These are phyloP conservation scores for Heliornis fulica DNA, from an alignment of 2,113 vertebrate species.

Conservation along the genomic window DNA sequence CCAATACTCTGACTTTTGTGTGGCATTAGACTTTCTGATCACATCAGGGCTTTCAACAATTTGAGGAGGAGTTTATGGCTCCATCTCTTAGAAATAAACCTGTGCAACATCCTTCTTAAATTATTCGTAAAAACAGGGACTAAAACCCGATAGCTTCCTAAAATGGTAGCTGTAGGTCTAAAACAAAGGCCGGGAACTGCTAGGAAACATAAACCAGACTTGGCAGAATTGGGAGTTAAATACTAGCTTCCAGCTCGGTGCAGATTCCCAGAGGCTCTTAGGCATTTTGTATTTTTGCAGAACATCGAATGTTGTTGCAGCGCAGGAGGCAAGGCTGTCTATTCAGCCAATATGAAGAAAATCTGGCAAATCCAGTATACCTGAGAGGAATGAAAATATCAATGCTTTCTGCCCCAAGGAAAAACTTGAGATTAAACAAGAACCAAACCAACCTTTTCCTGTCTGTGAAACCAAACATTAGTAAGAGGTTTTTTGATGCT, in stretches of 20 bases:
- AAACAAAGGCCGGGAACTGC: not conserved
- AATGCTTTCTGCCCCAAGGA: not conserved
- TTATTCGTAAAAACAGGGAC: not conserved
- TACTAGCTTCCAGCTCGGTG: not conserved
- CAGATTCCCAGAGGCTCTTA: not conserved
- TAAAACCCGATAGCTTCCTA: not conserved
- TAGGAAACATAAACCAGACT: not conserved
- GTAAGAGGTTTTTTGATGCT: not conserved
- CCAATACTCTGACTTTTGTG: not conserved
- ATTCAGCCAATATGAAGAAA: not conserved
- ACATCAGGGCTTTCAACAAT: not conserved
- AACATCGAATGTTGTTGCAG: not conserved
- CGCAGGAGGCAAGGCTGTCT: not conserved
- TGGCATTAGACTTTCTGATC: not conserved
- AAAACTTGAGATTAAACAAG: slow-evolving; percentile 9
- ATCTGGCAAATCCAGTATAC: not conserved
- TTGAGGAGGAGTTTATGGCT: not conserved
- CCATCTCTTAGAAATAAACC: not conserved
- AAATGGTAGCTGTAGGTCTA: not conserved
- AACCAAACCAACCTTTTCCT: not conserved
- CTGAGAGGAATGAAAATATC: not conserved
- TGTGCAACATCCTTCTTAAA: not conserved
- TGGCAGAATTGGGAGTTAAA: not conserved
- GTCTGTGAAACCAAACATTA: slow-evolving; percentile 1
- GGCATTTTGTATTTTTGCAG: slow-evolving; percentile 8